Percentiles rank a stretch among this genome's conserved stretches.
phyloP scores from a whole-genome alignment of 2,113 vertebrate species.

The Nycticryphes semicollaris region DNA sequence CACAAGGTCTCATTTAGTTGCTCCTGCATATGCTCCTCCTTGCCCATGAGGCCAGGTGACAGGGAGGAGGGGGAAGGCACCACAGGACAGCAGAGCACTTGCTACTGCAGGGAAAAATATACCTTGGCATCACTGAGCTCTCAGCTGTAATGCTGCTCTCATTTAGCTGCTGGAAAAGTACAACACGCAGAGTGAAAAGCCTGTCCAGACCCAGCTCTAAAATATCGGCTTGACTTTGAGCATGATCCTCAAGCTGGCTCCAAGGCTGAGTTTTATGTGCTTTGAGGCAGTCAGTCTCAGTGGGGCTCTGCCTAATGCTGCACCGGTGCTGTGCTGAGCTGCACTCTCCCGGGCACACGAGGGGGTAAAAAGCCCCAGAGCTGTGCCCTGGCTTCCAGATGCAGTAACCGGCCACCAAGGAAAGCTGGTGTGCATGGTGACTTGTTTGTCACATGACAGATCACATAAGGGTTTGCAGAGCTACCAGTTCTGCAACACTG shows the following conservation, averaged over 20 bases:
- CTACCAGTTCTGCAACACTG: not conserved
- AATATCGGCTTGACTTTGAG: not conserved
- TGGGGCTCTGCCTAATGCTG: not conserved
- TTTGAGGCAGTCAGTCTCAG: not conserved
- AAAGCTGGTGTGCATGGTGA: not conserved
- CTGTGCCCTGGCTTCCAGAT: not conserved
- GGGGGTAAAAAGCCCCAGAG: not conserved
- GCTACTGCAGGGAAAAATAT: not conserved
- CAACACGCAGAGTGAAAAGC: not conserved
- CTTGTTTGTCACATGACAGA: not conserved
- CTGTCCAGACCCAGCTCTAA: not conserved
- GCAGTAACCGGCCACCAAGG: not conserved
- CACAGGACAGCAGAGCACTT: not conserved
- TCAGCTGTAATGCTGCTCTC: not conserved
- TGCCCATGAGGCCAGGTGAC: not conserved
- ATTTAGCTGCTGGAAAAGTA: conserved; percentile 4
- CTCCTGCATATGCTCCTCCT: rapidly evolving
- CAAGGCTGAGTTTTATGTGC: not conserved
- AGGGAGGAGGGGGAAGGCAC: not conserved
- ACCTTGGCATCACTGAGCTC: not conserved
- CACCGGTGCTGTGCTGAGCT: not conserved
- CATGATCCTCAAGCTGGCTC: not conserved
- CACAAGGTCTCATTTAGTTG: not conserved
- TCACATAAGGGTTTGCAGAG: not conserved
- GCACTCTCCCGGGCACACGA: not conserved